A percentile compares a stretch with the other conserved stretches of the same genome.
Conservation (phyloP, 2,113 vertebrate species). For the Phalacrocorax pelagicus region DNA sequence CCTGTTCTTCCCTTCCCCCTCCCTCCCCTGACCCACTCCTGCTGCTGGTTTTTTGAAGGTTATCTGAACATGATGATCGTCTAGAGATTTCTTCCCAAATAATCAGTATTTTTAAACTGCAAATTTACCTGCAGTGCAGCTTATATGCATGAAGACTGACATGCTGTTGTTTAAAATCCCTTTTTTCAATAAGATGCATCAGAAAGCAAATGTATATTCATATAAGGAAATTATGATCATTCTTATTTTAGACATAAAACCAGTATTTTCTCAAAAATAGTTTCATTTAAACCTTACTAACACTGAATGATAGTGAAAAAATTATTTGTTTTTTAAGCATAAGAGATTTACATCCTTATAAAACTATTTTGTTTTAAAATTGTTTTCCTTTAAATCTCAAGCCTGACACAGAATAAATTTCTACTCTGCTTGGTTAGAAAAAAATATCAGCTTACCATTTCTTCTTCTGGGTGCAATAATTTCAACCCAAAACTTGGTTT, state of each 20-base stretch:
- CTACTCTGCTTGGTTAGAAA: neutral
- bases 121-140: neutral
- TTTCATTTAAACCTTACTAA: neutral
- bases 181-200: neutral
- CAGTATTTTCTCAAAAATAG: neutral
- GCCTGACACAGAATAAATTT: neutral
- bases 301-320: neutral
- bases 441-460: neutral
- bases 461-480: neutral
- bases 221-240: neutral
- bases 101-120: neutral
- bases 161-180: neutral
- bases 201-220: neutral
- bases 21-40: neutral
- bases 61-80: neutral
- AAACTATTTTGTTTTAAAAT: neutral
- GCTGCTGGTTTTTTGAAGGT: neutral
- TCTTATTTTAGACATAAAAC: neutral
- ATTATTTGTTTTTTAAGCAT: neutral
- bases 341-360: neutral
- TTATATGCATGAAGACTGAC: neutral
- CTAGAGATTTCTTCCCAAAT: neutral
- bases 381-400: neutral
- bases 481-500: slow-evolving; percentile 1
- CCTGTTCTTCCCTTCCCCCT: neutral